Evolutionary conservation across 1,140 invertebrate species (phyloP), one percentile per base, ranked within the genome.

Genomic region (Agrilus planipennis): DNA sequence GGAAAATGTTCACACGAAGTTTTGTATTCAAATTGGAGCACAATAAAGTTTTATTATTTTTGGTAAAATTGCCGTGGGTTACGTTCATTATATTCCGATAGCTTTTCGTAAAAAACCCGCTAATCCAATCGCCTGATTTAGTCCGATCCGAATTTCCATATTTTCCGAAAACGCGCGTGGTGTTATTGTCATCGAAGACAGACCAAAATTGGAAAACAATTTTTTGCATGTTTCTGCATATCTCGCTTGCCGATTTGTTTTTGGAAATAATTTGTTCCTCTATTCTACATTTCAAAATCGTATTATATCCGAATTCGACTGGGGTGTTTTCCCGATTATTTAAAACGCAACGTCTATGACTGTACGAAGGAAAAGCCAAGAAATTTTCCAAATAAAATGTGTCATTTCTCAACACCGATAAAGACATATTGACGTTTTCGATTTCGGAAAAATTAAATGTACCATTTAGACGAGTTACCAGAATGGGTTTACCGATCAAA

Each of bases 401-500:
- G 14, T 58, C n/a, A 54, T 54, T 44, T 27, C 47, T 12, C 61
- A 40, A 16, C 44, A 54, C 31, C 39, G n/a, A n/a, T n/a, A 40
- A 41, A 50, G 52, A 23, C 35, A 28, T 41, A 51, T 51, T 28
- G 39, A 46, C 28, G 41, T 58, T 39, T 42, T 47, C 42, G 51
- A 63, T 37, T 41, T 37, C 16, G 49, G 42, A 42, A 15, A 41
- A 50, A 16, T 51, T 53, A 2, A 37, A 41, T 47, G 5, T 28
- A 23, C 7, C 16, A 42, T 44, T 45, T 37, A 63, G 50, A 21
- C 44, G 56, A 12, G 70, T 75, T 37, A 68, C 62, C 38, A 81
- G 60, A 19, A 84, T 65, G 2, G 79, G 78, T 50, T 72, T 73
- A 4, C 72, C 73, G 6, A 64, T 35, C 7, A 71, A 49, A 51